Conservation (phyloP, 2,888 invertebrate species). For the Drosophila cognata region DNA sequence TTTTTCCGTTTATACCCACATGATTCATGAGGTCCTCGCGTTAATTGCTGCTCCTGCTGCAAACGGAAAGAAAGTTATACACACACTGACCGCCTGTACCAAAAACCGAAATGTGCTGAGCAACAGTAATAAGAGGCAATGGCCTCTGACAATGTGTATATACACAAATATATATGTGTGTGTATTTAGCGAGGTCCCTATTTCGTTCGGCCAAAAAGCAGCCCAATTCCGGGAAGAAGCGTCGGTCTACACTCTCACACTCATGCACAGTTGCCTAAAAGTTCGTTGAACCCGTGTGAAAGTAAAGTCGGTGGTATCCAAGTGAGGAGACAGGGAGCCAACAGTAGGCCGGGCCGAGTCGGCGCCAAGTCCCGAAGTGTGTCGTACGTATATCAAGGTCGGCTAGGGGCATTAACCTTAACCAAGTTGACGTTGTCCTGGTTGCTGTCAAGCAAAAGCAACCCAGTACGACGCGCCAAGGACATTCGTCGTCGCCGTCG, state of each 20-base stretch:
- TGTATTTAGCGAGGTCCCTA: constrained; percentile 34
- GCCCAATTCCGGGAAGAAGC: constrained; percentile 27
- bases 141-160: constrained; percentile 54
- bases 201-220: constrained; percentile 32
- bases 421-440: constrained; percentile 73
- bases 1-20: constrained; percentile 51
- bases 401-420: constrained; percentile 84
- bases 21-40: constrained; percentile 62
- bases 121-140: constrained; percentile 57
- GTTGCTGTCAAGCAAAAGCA: constrained; percentile 48
- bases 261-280: constrained; percentile 62
- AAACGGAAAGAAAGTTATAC: constrained; percentile 52
- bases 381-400: constrained; percentile 80
- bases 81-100: constrained; percentile 61
- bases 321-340: constrained; percentile 33
- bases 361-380: constrained; percentile 72
- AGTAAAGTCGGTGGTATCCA: constrained; percentile 54
- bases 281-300: constrained; percentile 75
- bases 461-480: constrained; percentile 62
- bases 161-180: constrained; percentile 3
- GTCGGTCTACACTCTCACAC: constrained; percentile 18
- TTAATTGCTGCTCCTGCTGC: constrained; percentile 47
- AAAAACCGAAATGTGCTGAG: constrained; percentile 62
- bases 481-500: constrained; percentile 57
- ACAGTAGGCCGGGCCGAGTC: constrained; percentile 59